phyloP scores from a whole-genome alignment of 2,797 vertebrate species.

The Phalanger gymnotis region DNA sequence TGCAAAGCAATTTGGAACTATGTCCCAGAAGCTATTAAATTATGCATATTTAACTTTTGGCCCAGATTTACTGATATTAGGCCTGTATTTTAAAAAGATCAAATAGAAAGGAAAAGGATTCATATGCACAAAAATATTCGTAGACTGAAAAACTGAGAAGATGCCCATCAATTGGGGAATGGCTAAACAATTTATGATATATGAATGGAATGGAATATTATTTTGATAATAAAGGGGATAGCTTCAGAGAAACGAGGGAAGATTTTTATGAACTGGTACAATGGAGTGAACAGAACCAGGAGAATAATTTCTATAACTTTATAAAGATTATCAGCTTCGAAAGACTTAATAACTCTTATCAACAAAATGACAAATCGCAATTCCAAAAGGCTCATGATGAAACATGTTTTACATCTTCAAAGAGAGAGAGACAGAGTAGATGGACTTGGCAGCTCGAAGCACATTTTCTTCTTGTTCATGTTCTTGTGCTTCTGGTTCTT shows the following conservation, averaged over 20 bases:
- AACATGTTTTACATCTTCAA: too few relatives aligned
- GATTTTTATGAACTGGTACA: too few relatives aligned
- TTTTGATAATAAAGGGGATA: background rate
- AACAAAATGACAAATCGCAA: background rate
- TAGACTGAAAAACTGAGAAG: background rate
- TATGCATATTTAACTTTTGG: too few relatives aligned
- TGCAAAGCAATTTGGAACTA: too few relatives aligned
- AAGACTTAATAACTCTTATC: background rate
- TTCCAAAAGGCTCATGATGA: background rate
- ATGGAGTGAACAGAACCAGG: too few relatives aligned
- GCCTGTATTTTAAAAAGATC: too few relatives aligned
- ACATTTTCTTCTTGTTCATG: background rate
- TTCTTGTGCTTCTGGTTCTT: background rate
- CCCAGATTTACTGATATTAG: too few relatives aligned
- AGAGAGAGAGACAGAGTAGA: too few relatives aligned
- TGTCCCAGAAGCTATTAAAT: too few relatives aligned
- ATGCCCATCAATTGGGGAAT: background rate
- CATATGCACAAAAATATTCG: too few relatives aligned
- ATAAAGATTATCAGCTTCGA: background rate
- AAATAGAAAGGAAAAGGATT: too few relatives aligned
- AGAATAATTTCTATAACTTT: background rate
- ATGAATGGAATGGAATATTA: background rate
- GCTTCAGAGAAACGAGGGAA: too few relatives aligned
- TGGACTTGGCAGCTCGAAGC: background rate
- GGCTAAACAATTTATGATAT: background rate